Conservation (phyloP, 2,888 invertebrate genomes). For the Nudaria mundana region DNA sequence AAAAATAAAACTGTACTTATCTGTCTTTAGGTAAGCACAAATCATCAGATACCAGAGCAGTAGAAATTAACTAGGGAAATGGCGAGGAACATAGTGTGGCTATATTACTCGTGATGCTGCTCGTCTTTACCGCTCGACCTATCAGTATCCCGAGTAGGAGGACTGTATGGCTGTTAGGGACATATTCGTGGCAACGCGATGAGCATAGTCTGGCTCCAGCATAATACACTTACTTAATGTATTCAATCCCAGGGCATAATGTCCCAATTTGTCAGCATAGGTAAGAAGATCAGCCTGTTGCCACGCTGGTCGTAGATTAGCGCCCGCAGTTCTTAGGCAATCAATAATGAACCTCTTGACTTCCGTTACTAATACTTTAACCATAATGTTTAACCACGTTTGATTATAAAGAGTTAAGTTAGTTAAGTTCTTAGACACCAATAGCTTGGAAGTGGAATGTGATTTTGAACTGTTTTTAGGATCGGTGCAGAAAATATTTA, state of each 20-base stretch:
- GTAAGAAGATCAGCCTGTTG: constrained; percentile 85
- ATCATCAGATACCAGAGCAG: no score
- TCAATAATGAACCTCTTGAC: constrained; percentile 77
- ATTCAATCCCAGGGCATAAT: constrained; percentile 93
- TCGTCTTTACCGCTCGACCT: no score
- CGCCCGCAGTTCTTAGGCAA: constrained; percentile 83
- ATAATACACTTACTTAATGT: constrained; percentile 84
- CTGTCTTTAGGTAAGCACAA: no score
- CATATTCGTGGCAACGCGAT: no score
- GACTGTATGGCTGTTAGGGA: no score
- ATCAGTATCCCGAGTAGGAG: no score
- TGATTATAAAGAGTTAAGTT: neutral
- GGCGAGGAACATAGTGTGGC: no score
- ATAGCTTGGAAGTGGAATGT: neutral
- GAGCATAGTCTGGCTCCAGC: no score
- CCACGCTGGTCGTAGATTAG: constrained; percentile 78
- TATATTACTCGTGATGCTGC: no score
- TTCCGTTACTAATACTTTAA: neutral
- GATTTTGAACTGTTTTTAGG: neutral
- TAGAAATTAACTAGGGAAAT: no score
- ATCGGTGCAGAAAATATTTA: no score
- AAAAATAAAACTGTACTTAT: no score
- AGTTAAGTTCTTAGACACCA: neutral
- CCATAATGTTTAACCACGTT: neutral
- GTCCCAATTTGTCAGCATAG: constrained; percentile 90